These are phyloP conservation scores for Dryobota labecula DNA, from an alignment of 2,888 invertebrate species.

Conservation along the genomic window DNA sequence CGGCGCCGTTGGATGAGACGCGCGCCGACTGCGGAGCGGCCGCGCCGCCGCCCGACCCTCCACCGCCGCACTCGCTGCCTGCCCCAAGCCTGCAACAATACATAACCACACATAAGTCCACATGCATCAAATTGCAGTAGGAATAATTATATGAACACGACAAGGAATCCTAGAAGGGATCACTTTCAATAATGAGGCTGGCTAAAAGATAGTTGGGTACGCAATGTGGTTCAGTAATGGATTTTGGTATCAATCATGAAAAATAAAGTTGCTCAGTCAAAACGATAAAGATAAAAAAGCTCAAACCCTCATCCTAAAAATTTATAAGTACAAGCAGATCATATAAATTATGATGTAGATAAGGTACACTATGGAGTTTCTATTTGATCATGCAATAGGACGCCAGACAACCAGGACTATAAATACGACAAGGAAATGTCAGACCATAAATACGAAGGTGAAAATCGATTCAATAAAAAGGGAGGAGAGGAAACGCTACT, in stretches of 20 bases:
- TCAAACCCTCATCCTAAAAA: background rate
- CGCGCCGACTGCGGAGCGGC: constrained; percentile 95
- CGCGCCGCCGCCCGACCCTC: constrained; percentile 89
- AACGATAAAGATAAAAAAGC: background rate
- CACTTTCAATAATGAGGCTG: background rate
- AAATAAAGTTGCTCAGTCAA: background rate
- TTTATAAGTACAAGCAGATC: background rate
- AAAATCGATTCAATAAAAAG: constrained; percentile 51
- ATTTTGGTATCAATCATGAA: background rate
- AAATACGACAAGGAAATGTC: constrained; percentile 27
- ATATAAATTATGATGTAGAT: background rate
- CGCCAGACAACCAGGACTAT: constrained; percentile 18
- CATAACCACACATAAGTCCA: constrained; percentile 44
- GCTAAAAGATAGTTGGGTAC: background rate
- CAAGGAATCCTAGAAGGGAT: background rate
- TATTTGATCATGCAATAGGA: background rate
- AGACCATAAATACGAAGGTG: constrained; percentile 43
- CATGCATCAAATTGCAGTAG: constrained; percentile 14
- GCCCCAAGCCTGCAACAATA: constrained; percentile 92
- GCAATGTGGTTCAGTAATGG: background rate
- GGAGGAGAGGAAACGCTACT: constrained; percentile 32
- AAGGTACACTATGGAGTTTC: constrained; percentile 3
- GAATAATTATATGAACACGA: background rate
- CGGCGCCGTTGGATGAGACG: constrained; percentile 95
- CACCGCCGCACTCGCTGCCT: constrained; percentile 89